phyloP scores from a whole-genome alignment of 2,797 vertebrate species.

The Anguilla anguilla region DNA sequence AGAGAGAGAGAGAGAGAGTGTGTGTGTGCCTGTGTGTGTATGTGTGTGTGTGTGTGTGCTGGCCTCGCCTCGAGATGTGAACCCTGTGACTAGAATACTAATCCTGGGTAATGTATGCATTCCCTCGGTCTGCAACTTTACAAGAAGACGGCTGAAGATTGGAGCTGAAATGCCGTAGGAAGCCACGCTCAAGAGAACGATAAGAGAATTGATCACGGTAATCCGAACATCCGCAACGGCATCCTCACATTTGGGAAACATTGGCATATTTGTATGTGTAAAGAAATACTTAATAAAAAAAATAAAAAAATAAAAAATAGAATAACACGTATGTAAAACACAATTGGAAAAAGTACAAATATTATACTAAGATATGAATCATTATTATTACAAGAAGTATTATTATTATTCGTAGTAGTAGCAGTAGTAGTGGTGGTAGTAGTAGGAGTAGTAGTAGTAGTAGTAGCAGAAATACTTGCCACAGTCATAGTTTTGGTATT shows the following conservation, averaged over 20 bases:
- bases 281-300: no score
- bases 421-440: background rate
- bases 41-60: conserved; percentile 37
- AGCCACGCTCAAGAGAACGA: background rate
- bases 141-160: conserved; percentile 12
- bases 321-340: no score
- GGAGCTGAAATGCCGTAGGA: conserved; percentile 16
- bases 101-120: conserved; percentile 79
- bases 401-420: background rate
- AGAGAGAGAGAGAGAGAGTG: conserved; percentile 40
- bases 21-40: conserved; percentile 34
- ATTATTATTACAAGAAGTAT: background rate
- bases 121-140: conserved; percentile 75
- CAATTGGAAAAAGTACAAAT: no score
- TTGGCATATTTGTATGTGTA: background rate
- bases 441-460: background rate
- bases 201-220: conserved; percentile 10
- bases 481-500: background rate
- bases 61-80: conserved; percentile 75
- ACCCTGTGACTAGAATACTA: conserved; percentile 79
- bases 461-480: background rate
- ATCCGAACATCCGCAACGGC: background rate
- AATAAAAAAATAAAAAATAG: no score
- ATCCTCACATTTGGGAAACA: conserved; percentile 3
- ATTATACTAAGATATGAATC: background rate